Evolutionary conservation across 2,113 vertebrate genomes (phyloP).

Genomic region (Cryptomyrus ogoouensis): DNA sequence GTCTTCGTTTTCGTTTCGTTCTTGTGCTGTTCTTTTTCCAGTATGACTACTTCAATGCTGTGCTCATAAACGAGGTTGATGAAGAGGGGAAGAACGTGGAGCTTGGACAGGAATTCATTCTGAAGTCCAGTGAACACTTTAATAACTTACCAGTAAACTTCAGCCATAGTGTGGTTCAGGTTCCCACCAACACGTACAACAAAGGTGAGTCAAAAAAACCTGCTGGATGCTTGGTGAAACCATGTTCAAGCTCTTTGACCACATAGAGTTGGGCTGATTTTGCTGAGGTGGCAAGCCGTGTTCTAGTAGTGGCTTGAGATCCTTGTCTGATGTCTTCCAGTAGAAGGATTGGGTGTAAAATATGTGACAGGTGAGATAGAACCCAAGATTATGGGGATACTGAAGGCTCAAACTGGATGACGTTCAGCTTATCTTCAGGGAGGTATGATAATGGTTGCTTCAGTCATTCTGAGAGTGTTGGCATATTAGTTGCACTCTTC

Average conservation of each 20-base stretch:
- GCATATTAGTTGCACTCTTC: not conserved
- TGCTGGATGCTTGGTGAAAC: not conserved
- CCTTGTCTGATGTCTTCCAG: not conserved
- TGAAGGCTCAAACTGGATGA: not conserved
- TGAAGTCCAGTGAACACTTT: slow-evolving; percentile 94
- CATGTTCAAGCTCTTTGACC: not conserved
- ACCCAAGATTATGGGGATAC: not conserved
- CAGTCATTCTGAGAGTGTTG: not conserved
- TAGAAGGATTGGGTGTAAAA: not conserved
- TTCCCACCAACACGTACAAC: slow-evolving; percentile 98
- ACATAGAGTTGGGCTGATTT: not conserved
- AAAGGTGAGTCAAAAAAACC: slow-evolving; percentile 58
- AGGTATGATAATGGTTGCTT: not conserved
- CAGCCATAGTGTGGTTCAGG: slow-evolving; percentile 92
- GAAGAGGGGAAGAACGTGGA: slow-evolving; percentile 87
- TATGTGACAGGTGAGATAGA: not conserved
- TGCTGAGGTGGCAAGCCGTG: not conserved
- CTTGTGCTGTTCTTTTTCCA: slow-evolving; percentile 46
- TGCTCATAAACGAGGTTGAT: slow-evolving; percentile 90
- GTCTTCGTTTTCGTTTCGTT: not conserved
- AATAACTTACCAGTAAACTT: slow-evolving; percentile 93
- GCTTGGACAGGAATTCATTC: slow-evolving; percentile 86
- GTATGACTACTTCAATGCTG: slow-evolving; percentile 97
- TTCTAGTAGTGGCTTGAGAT: not conserved
- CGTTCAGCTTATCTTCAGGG: not conserved